Conservation (phyloP, 2,888 invertebrate species). For the Leucoma salicis region DNA sequence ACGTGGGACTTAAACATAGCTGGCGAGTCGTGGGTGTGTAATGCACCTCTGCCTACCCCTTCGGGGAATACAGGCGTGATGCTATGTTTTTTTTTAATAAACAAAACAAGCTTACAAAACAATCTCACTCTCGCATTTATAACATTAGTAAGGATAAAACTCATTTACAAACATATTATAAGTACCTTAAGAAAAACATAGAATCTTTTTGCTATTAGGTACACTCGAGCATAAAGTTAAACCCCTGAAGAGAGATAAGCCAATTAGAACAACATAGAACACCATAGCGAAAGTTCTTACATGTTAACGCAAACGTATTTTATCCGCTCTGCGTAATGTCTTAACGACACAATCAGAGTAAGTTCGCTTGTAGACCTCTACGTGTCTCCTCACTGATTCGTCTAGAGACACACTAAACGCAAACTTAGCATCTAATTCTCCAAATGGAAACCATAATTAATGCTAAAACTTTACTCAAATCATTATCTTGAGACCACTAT, state of each 20-base stretch:
- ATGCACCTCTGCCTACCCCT: no score
- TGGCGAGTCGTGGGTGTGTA: no score
- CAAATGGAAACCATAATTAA: constrained; percentile 64
- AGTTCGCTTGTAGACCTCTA: constrained; percentile 33
- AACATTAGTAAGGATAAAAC: no score
- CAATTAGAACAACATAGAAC: neutral
- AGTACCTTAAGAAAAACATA: constrained; percentile 29
- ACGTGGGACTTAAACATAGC: no score
- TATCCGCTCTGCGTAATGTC: constrained; percentile 17
- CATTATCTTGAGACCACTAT: constrained; percentile 50
- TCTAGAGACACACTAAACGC: constrained; percentile 46
- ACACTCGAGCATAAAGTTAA: neutral
- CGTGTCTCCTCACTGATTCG: constrained; percentile 42
- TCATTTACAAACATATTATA: no score
- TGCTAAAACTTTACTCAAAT: constrained; percentile 54
- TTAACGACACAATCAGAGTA: constrained; percentile 32
- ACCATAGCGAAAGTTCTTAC: neutral
- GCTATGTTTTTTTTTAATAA: no score
- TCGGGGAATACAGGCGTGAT: no score
- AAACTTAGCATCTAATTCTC: constrained; percentile 47
- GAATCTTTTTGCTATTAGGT: no score
- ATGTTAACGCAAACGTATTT: neutral
- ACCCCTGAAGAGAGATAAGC: neutral
- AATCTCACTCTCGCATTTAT: no score
- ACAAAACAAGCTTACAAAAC: no score